Base-by-base conservation (phyloP, 2,113 vertebrate genomes). In the Murina feae region DNA sequence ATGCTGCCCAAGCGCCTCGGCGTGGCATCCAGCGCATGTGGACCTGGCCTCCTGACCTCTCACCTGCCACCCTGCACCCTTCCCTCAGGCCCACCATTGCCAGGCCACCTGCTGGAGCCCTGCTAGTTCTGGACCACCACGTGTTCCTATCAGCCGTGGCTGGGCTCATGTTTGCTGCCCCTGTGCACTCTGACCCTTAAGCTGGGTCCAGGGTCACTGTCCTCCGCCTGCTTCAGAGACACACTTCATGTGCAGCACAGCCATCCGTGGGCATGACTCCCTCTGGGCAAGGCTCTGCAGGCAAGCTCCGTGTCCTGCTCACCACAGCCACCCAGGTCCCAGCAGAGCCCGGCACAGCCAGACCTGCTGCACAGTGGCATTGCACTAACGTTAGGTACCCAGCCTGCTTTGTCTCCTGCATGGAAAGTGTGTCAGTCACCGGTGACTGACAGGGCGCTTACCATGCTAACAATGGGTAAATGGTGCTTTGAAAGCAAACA, bases 81-180 rank as follows among this genome's bases (percentile, higher is more conserved):
- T 30, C 0, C 5, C 9, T 0, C 28, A 12, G 39, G 39, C 51
- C 85, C 58, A 23, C 8, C 9, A 12, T 35, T 37, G 10, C 30
- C 66, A 69, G 4, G 17, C 37, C 37, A 0, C 66, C 3, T 0
- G n/a, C 69, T 11, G 1, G 5, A 1, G 37, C 21, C 88, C 25
- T 12, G 51, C 42, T 42, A 13, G 4, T 14, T 12, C 82, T n/a
- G 1, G 51, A 35, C 13, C 25, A 5, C 35, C 3, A 17, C 14
- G 2, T 28, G 4, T 21, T 14, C 8, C 14, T 0, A 0, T 8
- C 51, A n/a, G 13, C 35, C 63, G 11, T 0, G 5, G 58, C 60
- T 25, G 37, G 60, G 44, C 32, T 32, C n/a, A 0, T 0, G 6
- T 60, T 11, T 3, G 21, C 4, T 5, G 0, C 20, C 30, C 53